A percentile compares a stretch with the other conserved stretches of the same genome.
phyloP scores from a whole-genome alignment of 2,113 vertebrate species.

The Columba janthina region DNA sequence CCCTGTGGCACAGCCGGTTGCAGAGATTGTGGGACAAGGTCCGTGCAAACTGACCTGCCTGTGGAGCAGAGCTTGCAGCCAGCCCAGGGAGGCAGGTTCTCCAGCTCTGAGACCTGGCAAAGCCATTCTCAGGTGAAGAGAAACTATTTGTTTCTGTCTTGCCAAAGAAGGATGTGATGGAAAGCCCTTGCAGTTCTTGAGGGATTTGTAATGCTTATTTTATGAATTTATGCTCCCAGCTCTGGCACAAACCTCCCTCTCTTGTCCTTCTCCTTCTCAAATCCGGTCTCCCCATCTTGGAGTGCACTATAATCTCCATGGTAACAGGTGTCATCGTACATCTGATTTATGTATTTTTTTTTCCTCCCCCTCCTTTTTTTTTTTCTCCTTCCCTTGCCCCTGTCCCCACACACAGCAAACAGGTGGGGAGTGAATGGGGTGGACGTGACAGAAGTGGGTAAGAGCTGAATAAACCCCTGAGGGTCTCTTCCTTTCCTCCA shows the following conservation, averaged over 20 bases:
- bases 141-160: background rate
- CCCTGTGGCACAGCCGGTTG: accelerated
- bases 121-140: background rate
- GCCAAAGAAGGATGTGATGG: background rate
- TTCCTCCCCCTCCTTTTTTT: accelerated
- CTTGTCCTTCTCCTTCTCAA: conserved; percentile 2
- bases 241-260: conserved; percentile 31
- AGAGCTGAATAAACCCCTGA: background rate
- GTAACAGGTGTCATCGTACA: conserved; percentile 21
- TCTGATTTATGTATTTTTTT: background rate
- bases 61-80: background rate
- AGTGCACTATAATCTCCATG: conserved; percentile 60
- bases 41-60: background rate
- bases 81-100: background rate
- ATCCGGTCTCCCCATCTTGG: conserved; percentile 47
- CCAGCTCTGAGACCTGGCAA: background rate
- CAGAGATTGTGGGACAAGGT: accelerated
- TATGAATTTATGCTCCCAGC: conserved; percentile 58
- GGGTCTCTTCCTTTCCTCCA: background rate
- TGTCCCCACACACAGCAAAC: background rate
- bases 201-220: conserved; percentile 53
- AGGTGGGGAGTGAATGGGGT: background rate
- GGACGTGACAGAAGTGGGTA: background rate
- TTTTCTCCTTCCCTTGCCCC: background rate
- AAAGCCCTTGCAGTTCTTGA: conserved; percentile 3